Conservation (phyloP, 1,140 invertebrate genomes). For the Aphelenchoides avenae region DNA sequence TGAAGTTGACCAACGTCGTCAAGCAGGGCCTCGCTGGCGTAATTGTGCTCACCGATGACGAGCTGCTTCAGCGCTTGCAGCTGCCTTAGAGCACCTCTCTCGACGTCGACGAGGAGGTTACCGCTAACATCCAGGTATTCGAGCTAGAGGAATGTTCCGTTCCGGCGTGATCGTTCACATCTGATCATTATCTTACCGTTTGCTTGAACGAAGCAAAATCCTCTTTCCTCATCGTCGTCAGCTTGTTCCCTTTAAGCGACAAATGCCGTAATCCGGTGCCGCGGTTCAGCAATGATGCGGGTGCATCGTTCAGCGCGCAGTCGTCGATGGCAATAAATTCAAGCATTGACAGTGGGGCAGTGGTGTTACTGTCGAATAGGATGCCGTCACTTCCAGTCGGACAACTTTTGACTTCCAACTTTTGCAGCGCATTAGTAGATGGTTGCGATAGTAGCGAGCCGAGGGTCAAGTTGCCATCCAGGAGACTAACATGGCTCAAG, state of each 20-base stretch:
- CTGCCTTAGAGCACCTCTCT: conserved; percentile 31
- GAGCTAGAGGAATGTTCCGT: conserved; percentile 41
- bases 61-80: conserved; percentile 31
- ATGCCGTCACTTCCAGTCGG: too few species aligned
- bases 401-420: conserved; percentile 27
- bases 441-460: too few species aligned
- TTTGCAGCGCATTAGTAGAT: too few species aligned
- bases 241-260: conserved; percentile 30
- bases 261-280: conserved; percentile 5
- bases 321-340: conserved; percentile 31
- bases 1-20: conserved; percentile 26
- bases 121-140: conserved; percentile 40
- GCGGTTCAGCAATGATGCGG: conserved; percentile 9
- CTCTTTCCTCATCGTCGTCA: conserved; percentile 10
- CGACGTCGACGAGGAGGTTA: conserved; percentile 38
- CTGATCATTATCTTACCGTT: conserved; percentile 7
- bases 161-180: too few species aligned
- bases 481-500: conserved; percentile 8
- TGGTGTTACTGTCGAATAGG: too few species aligned
- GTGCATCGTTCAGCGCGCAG: conserved; percentile 24
- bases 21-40: conserved; percentile 35
- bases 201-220: conserved; percentile 11
- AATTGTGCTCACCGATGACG: conserved; percentile 49
- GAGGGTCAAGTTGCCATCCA: neutral
- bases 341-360: conserved; percentile 17